Base-by-base conservation (phyloP, 2,797 vertebrate species). In the Rhynchotus rufescens region DNA sequence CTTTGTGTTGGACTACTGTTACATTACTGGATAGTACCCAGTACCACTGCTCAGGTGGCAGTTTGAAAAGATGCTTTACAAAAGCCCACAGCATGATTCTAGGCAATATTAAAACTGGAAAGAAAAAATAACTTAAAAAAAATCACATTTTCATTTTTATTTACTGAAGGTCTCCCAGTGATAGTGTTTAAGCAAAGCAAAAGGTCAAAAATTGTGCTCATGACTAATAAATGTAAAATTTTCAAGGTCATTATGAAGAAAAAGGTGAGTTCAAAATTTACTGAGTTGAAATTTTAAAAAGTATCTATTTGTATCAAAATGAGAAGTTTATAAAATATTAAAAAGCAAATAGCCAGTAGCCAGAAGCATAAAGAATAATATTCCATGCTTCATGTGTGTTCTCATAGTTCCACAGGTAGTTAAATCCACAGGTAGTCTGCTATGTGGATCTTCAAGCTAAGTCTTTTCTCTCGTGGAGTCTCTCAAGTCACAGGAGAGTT, bases 401-500 rank as follows among this genome's bases (percentile, higher is more conserved):
- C 15, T 36, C 56, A 3, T 15, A 51, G 38, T 52, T 82, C 25
- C 84, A 13, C 25, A 54, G 15, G 9, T 47, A 51, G 11, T 1
- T 19, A 20, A 54, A 42, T 25, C 72, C 22, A 16, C 44, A 68
- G 19, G 6, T 68, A 32, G 4, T n/a, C 9, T 68, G 32, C 40
- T 65, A 0, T 10, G 0, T 42, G 45, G 45, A 8, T 45, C 12
- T 68, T 16, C 25, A 49, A 20, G n/a, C 4, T 34, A 21, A 14
- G 8, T 40, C 25, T 67, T 1, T 40, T 17, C 60, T 68, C 68
- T n/a, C 14, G 47, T 71, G 57, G 36, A 15, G 2, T 85, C 86
- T 72, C 69, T 75, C 25, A 45, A 9, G 25, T 68, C 21, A 38
- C 12, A 15, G 40, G 45, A 51, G 28, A 44, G 15, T 42, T 93